These are phyloP conservation scores for Archilochus colubris DNA, from an alignment of 2,113 vertebrate genomes.

Conservation along the genomic window DNA sequence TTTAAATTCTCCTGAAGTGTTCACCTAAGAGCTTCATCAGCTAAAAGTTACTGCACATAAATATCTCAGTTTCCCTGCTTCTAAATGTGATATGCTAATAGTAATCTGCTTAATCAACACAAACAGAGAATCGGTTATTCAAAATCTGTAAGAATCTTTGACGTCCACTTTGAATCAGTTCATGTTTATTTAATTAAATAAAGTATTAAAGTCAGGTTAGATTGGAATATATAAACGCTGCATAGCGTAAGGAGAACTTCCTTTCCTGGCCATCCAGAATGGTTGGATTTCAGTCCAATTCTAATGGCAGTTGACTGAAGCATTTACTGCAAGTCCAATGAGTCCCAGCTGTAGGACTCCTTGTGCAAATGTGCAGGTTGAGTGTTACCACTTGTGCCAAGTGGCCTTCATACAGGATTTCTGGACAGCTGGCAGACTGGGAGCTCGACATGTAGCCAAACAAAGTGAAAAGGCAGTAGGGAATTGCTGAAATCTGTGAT, in stretches of 20 bases:
- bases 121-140: background rate
- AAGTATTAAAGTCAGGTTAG: background rate
- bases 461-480: background rate
- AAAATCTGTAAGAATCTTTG: background rate
- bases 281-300: background rate
- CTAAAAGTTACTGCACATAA: background rate
- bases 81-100: background rate
- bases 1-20: background rate
- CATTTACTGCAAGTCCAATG: background rate
- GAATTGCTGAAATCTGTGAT: constrained; percentile 33
- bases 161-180: background rate
- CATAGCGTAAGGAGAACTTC: background rate
- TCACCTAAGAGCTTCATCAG: background rate
- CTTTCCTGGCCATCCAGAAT: background rate
- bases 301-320: background rate
- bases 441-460: background rate
- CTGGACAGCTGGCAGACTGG: background rate
- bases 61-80: background rate
- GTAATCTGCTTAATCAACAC: background rate
- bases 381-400: background rate
- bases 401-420: background rate
- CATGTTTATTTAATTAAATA: background rate
- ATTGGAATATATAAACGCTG: background rate
- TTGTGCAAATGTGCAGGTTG: background rate
- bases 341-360: background rate